These are phyloP conservation scores for Typhlichthys eigenmanni DNA, from an alignment of 2,797 vertebrate genomes.

Conservation along the genomic window DNA sequence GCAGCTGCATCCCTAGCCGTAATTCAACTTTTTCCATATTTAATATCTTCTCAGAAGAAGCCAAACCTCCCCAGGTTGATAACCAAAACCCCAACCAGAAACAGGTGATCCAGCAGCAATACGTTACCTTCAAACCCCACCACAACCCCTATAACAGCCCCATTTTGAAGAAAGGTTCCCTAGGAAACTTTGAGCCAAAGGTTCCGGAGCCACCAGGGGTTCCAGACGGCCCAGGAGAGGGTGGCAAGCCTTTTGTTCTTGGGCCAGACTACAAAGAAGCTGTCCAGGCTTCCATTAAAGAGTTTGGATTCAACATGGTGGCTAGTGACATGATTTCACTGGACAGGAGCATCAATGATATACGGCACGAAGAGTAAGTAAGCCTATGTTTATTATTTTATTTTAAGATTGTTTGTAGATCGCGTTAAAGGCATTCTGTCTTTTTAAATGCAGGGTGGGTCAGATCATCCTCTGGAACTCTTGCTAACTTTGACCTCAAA, in stretches of 20 bases:
- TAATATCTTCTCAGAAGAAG: slow-evolving; percentile 24
- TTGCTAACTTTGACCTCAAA: no score
- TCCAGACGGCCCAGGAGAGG: slow-evolving; percentile 89
- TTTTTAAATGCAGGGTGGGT: no score
- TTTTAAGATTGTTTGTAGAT: no score
- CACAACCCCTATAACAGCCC: slow-evolving; percentile 83
- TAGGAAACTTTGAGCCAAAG: slow-evolving; percentile 93
- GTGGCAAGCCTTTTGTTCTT: slow-evolving; percentile 87
- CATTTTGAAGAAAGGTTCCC: slow-evolving; percentile 80
- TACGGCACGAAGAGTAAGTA: slow-evolving; percentile 96
- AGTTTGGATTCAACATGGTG: slow-evolving; percentile 99
- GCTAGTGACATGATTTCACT: slow-evolving; percentile 98
- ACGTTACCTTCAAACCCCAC: slow-evolving; percentile 92
- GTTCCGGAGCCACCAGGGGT: slow-evolving; percentile 89
- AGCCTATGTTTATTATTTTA: not conserved
- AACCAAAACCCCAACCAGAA: slow-evolving; percentile 43
- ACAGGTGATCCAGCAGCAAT: slow-evolving; percentile 88
- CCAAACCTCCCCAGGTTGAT: not conserved
- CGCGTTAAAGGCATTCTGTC: no score
- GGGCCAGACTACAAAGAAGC: slow-evolving; percentile 92
- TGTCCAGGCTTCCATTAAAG: slow-evolving; percentile 91
- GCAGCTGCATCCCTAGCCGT: no score
- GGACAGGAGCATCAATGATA: slow-evolving; percentile 89
- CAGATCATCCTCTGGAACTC: no score
- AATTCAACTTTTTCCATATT: not conserved